Percentiles rank a stretch among this genome's conserved stretches.
These are phyloP conservation scores for Cephus runcator DNA, from an alignment of 2,888 invertebrate species.

Conservation along the genomic window DNA sequence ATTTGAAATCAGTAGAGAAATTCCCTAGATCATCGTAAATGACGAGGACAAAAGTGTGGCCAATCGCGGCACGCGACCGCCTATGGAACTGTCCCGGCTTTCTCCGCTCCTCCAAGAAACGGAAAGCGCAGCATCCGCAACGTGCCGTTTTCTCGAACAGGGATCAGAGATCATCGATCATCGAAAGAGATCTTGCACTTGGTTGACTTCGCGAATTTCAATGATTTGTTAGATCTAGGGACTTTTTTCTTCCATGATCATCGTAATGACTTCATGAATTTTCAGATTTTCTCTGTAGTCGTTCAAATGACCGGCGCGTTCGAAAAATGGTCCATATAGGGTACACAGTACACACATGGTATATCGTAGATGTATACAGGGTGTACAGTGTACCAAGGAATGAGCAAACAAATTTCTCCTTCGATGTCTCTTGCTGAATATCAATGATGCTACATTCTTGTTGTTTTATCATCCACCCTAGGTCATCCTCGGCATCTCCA, in stretches of 20 bases:
- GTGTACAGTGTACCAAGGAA: no score
- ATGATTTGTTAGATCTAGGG: neutral
- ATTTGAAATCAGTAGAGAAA: neutral
- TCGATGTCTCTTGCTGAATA: no score
- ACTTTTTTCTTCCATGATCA: neutral
- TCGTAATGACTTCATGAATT: no score
- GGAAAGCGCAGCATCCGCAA: conserved; percentile 1
- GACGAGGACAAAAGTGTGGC: conserved; percentile 4
- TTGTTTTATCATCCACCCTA: neutral
- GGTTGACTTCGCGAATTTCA: neutral
- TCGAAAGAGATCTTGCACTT: neutral
- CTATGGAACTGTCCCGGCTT: neutral
- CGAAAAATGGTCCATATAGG: no score
- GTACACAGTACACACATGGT: no score
- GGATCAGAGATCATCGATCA: neutral
- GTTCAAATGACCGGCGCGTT: no score
- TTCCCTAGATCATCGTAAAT: neutral
- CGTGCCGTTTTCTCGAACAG: neutral
- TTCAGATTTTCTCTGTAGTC: no score
- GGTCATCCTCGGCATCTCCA: no score
- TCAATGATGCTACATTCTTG: no score
- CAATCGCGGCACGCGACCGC: neutral
- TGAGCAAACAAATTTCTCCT: no score
- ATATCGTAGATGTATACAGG: no score
- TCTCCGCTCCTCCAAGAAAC: neutral